phyloP scores from a whole-genome alignment of 2,797 vertebrate genomes.

The Phataginus tricuspis region DNA sequence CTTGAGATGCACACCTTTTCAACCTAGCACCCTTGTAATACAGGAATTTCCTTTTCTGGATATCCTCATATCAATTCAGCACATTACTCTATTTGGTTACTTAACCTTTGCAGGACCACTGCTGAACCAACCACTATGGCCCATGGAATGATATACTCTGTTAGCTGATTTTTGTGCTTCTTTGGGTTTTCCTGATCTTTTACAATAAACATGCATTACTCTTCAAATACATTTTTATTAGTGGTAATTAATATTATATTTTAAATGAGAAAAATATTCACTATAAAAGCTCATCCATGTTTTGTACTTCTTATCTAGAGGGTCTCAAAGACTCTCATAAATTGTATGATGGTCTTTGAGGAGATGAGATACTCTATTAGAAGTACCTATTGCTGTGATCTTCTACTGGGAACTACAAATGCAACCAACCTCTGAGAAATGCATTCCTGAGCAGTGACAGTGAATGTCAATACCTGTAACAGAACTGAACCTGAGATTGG shows the following conservation, averaged over 20 bases:
- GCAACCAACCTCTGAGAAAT: not conserved
- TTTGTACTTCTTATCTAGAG: not conserved
- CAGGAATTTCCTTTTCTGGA: not conserved
- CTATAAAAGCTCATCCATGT: not conserved
- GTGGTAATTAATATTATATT: not conserved
- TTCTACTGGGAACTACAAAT: not conserved
- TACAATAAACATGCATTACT: not conserved
- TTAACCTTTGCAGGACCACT: not conserved
- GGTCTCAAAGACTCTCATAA: not conserved
- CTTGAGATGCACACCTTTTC: not conserved
- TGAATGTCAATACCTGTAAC: not conserved
- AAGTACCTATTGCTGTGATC: not conserved
- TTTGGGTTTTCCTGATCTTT: not conserved
- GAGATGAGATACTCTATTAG: not conserved
- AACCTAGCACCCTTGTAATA: not conserved
- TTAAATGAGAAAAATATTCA: not conserved
- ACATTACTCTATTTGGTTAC: not conserved
- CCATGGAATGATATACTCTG: not conserved
- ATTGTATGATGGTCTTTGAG: not conserved
- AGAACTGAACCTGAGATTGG: not conserved
- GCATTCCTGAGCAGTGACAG: not conserved
- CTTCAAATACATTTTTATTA: constrained; percentile 22
- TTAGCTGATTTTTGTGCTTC: not conserved
- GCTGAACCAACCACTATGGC: not conserved
- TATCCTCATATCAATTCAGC: not conserved